These are phyloP conservation scores for Diarsia mendica DNA, from an alignment of 2,888 invertebrate species.

Conservation along the genomic window DNA sequence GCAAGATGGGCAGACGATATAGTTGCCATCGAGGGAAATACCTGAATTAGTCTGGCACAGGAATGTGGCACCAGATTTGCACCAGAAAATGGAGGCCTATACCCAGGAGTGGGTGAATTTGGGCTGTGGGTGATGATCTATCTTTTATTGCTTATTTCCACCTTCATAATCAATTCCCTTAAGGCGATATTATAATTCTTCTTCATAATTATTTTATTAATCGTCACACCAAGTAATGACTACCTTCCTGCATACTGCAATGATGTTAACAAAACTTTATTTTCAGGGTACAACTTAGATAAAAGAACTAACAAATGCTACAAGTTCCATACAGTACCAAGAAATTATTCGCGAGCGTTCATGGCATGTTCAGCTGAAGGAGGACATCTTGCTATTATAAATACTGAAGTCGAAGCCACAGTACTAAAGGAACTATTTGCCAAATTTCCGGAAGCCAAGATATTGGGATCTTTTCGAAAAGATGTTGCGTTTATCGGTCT, in stretches of 20 bases:
- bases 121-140: too few species aligned
- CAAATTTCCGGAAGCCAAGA: conserved; percentile 5
- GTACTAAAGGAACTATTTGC: conserved; percentile 64
- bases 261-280: background rate
- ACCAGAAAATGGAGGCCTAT: too few species aligned
- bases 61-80: too few species aligned
- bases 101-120: too few species aligned
- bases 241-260: background rate
- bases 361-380: conserved; percentile 77
- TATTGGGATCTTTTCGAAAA: conserved; percentile 1
- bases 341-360: conserved; percentile 73
- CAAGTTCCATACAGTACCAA: conserved; percentile 74
- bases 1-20: too few species aligned
- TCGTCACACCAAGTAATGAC: background rate
- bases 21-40: too few species aligned
- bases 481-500: conserved; percentile 28
- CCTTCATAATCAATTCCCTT: background rate
- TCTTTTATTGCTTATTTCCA: background rate
- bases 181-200: background rate
- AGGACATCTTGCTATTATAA: conserved; percentile 75
- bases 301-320: conserved; percentile 71
- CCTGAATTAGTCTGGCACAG: too few species aligned
- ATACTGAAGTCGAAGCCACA: conserved; percentile 70
- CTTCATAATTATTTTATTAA: background rate
- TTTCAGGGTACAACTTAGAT: conserved; percentile 32